These are phyloP conservation scores for Encarsia formosa DNA, from an alignment of 2,888 invertebrate species.

Conservation along the genomic window DNA sequence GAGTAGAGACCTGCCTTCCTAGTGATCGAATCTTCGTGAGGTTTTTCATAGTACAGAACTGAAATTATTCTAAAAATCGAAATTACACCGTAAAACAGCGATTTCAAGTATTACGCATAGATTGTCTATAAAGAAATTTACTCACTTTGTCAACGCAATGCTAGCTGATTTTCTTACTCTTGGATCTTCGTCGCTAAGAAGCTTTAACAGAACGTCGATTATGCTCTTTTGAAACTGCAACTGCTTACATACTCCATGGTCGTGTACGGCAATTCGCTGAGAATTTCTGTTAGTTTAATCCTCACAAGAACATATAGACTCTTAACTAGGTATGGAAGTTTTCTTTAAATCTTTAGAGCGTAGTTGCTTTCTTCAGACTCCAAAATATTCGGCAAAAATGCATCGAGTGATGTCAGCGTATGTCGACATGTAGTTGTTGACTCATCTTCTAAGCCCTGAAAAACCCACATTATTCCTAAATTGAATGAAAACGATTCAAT, in stretches of 20 bases:
- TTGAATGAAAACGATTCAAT: too few species aligned
- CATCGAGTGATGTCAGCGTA: conserved; percentile 62
- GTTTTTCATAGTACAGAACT: conserved; percentile 51
- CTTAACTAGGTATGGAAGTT: conserved; percentile 61
- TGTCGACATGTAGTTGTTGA: conserved; percentile 73
- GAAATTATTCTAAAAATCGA: conserved; percentile 52
- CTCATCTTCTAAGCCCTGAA: conserved; percentile 67
- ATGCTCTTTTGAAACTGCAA: conserved; percentile 59
- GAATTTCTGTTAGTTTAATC: conserved; percentile 65
- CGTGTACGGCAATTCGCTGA: conserved; percentile 60
- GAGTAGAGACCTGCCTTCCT: conserved; percentile 53
- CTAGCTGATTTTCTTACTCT: conserved; percentile 72
- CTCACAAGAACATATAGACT: conserved; percentile 85
- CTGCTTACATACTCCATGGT: conserved; percentile 56
- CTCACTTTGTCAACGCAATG: conserved; percentile 62
- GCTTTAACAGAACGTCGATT: conserved; percentile 59
- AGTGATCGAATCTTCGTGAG: conserved; percentile 56
- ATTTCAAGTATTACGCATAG: too few species aligned
- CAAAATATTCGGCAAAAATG: conserved; percentile 59
- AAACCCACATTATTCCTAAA: too few species aligned
- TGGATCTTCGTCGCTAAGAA: conserved; percentile 72
- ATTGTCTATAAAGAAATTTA: too few species aligned
- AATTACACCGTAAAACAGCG: too few species aligned
- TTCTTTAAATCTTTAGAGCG: conserved; percentile 59
- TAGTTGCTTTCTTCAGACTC: conserved; percentile 60